Percentiles rank a stretch among this genome's conserved stretches.
Conservation (phyloP, 2,888 invertebrate genomes). For the Aromia moschata region DNA sequence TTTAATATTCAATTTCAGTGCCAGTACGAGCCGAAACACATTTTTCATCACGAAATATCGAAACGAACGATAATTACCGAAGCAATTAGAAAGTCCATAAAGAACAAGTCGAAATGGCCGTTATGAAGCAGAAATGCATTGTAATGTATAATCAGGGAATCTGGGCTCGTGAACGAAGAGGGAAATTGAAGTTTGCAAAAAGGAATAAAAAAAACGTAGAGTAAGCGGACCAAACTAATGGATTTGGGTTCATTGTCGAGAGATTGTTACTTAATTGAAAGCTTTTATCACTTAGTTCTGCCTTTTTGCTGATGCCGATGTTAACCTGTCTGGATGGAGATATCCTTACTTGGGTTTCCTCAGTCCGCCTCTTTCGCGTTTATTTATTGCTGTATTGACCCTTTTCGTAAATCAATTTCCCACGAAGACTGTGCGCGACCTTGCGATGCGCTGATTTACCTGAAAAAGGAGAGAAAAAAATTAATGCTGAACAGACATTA, state of each 20-base stretch:
- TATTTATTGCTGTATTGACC: not conserved
- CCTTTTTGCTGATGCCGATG: slow-evolving; percentile 24
- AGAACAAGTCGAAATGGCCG: not conserved
- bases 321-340: slow-evolving; percentile 27
- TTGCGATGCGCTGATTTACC: not conserved
- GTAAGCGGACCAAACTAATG: slow-evolving; percentile 26
- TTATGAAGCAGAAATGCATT: slow-evolving; percentile 8
- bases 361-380: not conserved
- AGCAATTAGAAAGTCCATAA: not conserved
- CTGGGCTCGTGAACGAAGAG: slow-evolving; percentile 5
- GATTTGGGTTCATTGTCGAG: slow-evolving; percentile 35
- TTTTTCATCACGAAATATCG: too few relatives aligned
- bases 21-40: too few relatives aligned
- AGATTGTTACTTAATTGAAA: slow-evolving; percentile 40
- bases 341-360: slow-evolving; percentile 15
- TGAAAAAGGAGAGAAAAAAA: not conserved
- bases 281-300: slow-evolving; percentile 34
- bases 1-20: too few relatives aligned
- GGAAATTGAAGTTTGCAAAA: slow-evolving; percentile 26
- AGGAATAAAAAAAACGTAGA: slow-evolving; percentile 32
- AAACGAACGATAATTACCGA: too few relatives aligned
- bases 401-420: not conserved
- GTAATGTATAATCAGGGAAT: slow-evolving; percentile 22
- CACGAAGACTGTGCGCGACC: not conserved
- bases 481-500: too few relatives aligned